Evolutionary conservation across 35 echinoderm and acorn worm genomes (phyloP).

Genomic region (Apostichopus parvimensis): DNA sequence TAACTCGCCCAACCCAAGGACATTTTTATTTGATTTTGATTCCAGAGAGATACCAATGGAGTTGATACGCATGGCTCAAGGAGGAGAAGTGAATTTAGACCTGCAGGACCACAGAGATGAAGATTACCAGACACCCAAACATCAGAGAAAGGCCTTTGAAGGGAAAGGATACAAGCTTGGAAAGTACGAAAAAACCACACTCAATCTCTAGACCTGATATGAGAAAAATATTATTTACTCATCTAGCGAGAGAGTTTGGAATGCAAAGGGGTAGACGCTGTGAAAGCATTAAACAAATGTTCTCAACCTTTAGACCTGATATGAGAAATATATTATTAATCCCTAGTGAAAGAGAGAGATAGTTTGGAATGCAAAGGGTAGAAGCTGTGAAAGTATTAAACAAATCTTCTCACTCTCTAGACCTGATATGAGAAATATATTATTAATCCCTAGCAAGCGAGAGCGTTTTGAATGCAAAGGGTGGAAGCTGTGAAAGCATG

Average conservation of each 20-base stretch:
- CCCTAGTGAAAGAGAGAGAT: no score
- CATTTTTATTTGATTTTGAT: neutral
- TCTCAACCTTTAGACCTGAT: no score
- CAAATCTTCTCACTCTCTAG: no score
- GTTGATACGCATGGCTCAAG: constrained; percentile 62
- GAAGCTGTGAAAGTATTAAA: no score
- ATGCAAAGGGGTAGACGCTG: neutral
- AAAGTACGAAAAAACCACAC: constrained; percentile 52
- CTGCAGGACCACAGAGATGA: constrained; percentile 91
- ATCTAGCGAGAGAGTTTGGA: no score
- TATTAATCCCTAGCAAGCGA: no score
- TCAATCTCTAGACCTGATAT: neutral
- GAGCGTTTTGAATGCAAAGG: no score
- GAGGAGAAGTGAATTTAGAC: constrained; percentile 91
- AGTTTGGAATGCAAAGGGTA: no score
- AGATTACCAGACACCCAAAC: constrained; percentile 74
- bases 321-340: no score
- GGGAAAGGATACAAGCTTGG: constrained; percentile 81
- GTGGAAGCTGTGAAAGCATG: no score
- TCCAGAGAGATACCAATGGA: constrained; percentile 91
- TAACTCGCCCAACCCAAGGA: neutral
- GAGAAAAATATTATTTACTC: no score
- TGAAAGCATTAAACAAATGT: neutral
- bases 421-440: no score
- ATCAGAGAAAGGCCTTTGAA: constrained; percentile 70